phyloP scores from a whole-genome alignment of 2,888 invertebrate genomes.

The Alsophila aescularia region DNA sequence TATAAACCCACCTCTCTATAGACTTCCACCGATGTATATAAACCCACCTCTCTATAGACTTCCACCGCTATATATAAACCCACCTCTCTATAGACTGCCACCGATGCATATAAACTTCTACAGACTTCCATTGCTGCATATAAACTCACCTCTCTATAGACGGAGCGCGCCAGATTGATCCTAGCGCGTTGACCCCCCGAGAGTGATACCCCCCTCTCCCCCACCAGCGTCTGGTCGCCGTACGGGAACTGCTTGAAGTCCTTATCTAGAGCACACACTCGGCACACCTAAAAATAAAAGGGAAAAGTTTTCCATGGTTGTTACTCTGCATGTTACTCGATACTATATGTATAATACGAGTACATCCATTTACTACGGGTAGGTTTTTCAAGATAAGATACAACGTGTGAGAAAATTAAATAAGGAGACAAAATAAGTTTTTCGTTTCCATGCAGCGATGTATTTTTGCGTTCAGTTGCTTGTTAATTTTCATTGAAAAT shows the following conservation, averaged over 20 bases:
- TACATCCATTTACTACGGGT: neutral
- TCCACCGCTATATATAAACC: too few species aligned
- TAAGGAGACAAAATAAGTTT: neutral
- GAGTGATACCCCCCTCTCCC: conserved; percentile 88
- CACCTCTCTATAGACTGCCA: too few species aligned
- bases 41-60: too few species aligned
- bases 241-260: conserved; percentile 85
- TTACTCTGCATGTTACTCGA: neutral
- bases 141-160: conserved; percentile 73
- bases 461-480: too few species aligned
- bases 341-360: too few species aligned
- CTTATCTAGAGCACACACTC: conserved; percentile 81
- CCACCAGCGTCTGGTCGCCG: conserved; percentile 88
- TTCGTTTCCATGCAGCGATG: too few species aligned
- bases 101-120: too few species aligned
- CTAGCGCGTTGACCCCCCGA: conserved; percentile 91
- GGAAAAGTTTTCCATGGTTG: conserved; percentile 12
- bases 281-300: conserved; percentile 67
- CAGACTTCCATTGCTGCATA: neutral
- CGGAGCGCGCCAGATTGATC: conserved; percentile 85
- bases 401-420: neutral
- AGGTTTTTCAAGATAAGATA: neutral
- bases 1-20: too few species aligned
- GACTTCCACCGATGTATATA: too few species aligned
- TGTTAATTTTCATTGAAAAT: too few species aligned